A percentile compares a stretch with the other conserved stretches of the same genome.
phyloP scores from a whole-genome alignment of 2,797 vertebrate species.

The Alcedo atthis region DNA sequence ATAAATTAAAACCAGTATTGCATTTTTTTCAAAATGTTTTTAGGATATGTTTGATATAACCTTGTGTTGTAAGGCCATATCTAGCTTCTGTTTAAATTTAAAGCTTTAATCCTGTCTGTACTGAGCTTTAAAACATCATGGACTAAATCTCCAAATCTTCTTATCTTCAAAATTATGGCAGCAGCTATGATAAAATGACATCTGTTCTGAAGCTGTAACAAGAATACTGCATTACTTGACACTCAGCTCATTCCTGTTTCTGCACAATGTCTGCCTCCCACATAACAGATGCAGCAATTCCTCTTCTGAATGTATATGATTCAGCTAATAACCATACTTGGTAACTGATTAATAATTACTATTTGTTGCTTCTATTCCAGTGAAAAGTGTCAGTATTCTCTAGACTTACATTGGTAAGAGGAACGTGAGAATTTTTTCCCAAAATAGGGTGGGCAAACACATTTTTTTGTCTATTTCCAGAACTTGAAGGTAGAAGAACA shows the following conservation, averaged over 20 bases:
- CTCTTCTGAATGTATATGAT: not conserved
- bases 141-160: constrained; percentile 61
- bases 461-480: not conserved
- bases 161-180: constrained; percentile 66
- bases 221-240: not conserved
- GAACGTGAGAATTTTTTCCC: not conserved
- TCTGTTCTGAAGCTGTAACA: constrained; percentile 32
- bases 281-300: not conserved
- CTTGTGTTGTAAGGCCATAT: not conserved
- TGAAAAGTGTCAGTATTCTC: not conserved
- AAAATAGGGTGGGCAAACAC: not conserved
- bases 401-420: not conserved
- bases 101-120: constrained; percentile 57
- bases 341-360: not conserved
- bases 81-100: constrained; percentile 50
- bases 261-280: not conserved
- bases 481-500: not conserved
- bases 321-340: not conserved
- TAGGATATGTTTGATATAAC: not conserved
- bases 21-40: not conserved
- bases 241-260: not conserved
- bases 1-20: not conserved
- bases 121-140: constrained; percentile 47
- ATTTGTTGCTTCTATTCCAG: not conserved
- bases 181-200: constrained; percentile 61